A percentile compares a stretch with the other conserved stretches of the same genome.
These are phyloP conservation scores for Echiichthys vipera DNA, from an alignment of 2,797 vertebrate species.

Conservation along the genomic window DNA sequence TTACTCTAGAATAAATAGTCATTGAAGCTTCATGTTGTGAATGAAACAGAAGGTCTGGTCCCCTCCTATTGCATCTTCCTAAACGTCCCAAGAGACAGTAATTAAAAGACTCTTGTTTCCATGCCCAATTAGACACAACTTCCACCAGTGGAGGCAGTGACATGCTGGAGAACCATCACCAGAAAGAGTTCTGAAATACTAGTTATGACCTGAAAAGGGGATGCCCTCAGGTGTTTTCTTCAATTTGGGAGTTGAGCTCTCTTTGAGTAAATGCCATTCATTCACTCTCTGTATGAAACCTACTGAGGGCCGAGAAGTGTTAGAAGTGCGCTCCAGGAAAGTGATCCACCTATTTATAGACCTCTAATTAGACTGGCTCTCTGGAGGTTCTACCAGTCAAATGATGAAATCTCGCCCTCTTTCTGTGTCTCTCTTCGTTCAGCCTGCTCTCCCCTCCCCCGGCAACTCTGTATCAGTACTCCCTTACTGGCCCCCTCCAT, in stretches of 20 bases:
- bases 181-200: slow-evolving; percentile 6
- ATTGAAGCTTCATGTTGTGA: background rate
- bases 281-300: slow-evolving; percentile 47
- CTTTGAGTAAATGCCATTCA: slow-evolving; percentile 55
- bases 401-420: slow-evolving; percentile 66
- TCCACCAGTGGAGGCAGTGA: slow-evolving; percentile 13
- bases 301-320: slow-evolving; percentile 57
- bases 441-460: slow-evolving; percentile 41
- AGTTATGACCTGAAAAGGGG: slow-evolving; percentile 60
- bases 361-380: slow-evolving; percentile 78
- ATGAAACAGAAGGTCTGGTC: background rate
- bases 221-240: slow-evolving; percentile 32
- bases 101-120: slow-evolving; percentile 8
- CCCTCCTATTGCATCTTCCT: background rate
- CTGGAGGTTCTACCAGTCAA: slow-evolving; percentile 66
- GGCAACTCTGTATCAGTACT: slow-evolving; percentile 44
- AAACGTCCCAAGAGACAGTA: slow-evolving; percentile 5
- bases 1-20: background rate
- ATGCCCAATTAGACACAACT: background rate
- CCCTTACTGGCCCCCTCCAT: slow-evolving; percentile 67
- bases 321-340: slow-evolving; percentile 79
- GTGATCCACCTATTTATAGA: slow-evolving; percentile 80
- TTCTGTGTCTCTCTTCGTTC: slow-evolving; percentile 53
- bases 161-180: slow-evolving; percentile 1
- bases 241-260: slow-evolving; percentile 45